Conservation (phyloP, 2,888 invertebrate species). For the Mylabris sibirica region DNA sequence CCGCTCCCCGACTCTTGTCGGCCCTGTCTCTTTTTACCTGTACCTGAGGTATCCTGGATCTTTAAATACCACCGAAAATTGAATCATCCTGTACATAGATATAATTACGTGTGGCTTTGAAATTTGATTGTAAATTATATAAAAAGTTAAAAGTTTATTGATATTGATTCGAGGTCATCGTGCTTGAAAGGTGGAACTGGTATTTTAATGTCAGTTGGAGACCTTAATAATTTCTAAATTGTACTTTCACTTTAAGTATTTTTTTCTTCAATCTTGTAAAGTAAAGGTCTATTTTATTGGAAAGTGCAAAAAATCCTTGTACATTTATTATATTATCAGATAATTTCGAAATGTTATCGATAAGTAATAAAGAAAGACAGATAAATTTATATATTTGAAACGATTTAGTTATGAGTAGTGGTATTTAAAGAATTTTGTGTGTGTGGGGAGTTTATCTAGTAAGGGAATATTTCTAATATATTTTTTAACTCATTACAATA, state of each 20-base stretch:
- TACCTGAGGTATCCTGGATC: too few relatives aligned
- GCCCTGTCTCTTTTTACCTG: too few relatives aligned
- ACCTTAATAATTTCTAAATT: slow-evolving; percentile 53
- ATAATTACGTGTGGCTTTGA: too few relatives aligned
- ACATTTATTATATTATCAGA: not conserved
- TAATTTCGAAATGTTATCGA: not conserved
- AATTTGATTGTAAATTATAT: too few relatives aligned
- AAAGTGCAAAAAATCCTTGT: slow-evolving; percentile 5
- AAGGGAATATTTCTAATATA: not conserved
- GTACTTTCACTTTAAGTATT: slow-evolving; percentile 52
- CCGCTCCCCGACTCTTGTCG: too few relatives aligned
- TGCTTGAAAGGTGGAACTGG: slow-evolving; percentile 44
- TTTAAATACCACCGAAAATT: too few relatives aligned
- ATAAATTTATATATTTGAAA: not conserved
- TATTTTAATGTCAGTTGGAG: slow-evolving; percentile 53
- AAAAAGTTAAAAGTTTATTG: not conserved
- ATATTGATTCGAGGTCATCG: slow-evolving; percentile 39
- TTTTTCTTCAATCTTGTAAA: slow-evolving; percentile 19
- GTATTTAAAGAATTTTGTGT: not conserved
- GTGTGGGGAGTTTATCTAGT: not conserved
- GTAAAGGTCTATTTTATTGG: not conserved
- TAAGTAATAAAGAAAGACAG: not conserved
- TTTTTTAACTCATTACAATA: not conserved
- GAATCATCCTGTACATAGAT: too few relatives aligned
- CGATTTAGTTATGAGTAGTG: not conserved